Conservation (phyloP, 2,113 vertebrate genomes). For the Heteronetta atricapilla region DNA sequence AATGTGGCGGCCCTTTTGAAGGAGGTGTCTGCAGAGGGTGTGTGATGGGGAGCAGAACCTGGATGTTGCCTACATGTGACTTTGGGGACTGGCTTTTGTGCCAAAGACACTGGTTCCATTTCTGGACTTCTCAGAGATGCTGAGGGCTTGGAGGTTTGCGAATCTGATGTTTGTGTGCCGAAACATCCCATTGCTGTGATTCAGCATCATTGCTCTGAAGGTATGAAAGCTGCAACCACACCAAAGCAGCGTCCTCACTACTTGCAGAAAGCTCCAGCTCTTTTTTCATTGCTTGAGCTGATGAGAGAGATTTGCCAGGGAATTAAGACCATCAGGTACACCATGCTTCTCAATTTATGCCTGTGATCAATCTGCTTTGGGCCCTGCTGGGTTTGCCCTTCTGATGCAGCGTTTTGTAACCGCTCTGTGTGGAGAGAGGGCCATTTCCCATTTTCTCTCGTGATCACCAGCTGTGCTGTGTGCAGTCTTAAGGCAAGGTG, state of each 20-base stretch:
- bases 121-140: neutral
- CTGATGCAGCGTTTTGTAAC: neutral
- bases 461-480: neutral
- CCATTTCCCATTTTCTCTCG: neutral
- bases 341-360: neutral
- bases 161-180: neutral
- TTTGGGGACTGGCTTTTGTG: neutral
- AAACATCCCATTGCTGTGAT: neutral
- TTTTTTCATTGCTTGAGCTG: neutral
- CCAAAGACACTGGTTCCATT: neutral
- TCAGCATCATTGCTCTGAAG: neutral
- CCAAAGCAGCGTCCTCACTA: accelerated
- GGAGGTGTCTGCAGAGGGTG: neutral
- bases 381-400: neutral
- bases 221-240: neutral
- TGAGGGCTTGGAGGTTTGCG: neutral
- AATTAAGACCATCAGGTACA: neutral
- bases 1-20: neutral
- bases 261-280: neutral
- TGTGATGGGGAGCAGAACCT: neutral
- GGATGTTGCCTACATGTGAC: neutral
- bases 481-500: neutral
- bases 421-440: accelerated
- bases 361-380: neutral
- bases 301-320: neutral